phyloP scores from a whole-genome alignment of 2,797 vertebrate species.

The Odontamblyopus rebecca region DNA sequence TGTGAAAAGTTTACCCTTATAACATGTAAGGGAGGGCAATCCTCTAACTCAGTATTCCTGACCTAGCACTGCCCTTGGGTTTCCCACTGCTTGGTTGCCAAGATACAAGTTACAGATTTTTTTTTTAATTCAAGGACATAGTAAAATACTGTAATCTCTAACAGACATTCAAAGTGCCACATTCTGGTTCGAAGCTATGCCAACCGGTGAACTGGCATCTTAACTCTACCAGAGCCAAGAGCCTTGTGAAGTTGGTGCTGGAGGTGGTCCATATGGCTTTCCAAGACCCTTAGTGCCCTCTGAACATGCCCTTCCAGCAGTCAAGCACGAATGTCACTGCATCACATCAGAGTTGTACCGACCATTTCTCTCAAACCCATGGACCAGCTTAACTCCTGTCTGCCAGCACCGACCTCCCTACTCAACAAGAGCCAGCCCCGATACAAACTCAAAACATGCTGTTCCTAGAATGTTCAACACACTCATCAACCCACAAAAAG shows the following conservation, averaged over 20 bases:
- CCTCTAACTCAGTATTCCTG: neutral
- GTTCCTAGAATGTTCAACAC: neutral
- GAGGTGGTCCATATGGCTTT: neutral
- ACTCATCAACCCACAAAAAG: no score
- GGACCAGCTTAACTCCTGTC: neutral
- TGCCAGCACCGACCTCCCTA: neutral
- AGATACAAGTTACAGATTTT: no score
- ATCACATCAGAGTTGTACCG: neutral
- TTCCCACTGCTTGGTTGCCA: no score
- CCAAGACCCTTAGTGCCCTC: neutral
- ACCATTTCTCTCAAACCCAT: neutral
- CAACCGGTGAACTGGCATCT: neutral
- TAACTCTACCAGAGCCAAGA: neutral
- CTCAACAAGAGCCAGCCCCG: neutral
- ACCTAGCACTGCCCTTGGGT: neutral
- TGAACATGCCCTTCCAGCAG: neutral
- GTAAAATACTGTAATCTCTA: neutral
- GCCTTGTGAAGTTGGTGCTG: neutral
- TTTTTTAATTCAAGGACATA: no score
- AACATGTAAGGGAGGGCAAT: neutral
- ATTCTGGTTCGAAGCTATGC: neutral
- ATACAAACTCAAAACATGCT: neutral
- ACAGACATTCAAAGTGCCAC: neutral
- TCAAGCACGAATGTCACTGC: neutral
- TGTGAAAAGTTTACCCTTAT: neutral